A percentile compares a stretch with the other conserved stretches of the same genome.
Conservation (phyloP, 2,113 vertebrate species). For the Stictonetta naevosa region DNA sequence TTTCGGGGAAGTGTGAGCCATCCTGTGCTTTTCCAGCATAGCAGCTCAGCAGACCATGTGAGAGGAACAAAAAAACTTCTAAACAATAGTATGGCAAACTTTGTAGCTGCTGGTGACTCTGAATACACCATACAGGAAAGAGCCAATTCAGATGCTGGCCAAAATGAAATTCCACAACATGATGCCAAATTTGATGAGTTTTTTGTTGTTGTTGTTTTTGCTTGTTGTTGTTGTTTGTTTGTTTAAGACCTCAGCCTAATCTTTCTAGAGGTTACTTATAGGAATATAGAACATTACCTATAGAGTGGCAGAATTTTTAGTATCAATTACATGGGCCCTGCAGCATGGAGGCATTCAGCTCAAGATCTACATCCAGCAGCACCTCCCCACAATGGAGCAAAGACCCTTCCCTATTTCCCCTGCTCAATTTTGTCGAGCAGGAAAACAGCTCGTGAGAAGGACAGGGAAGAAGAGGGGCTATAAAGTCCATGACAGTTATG, state of each 20-base stretch:
- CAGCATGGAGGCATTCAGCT: neutral
- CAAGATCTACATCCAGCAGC: neutral
- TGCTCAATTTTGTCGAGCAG: neutral
- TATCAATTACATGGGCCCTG: too few relatives aligned
- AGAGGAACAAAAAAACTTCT: neutral
- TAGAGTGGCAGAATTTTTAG: neutral
- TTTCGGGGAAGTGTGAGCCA: neutral
- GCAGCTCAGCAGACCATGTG: neutral
- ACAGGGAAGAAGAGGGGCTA: neutral
- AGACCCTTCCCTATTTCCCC: neutral
- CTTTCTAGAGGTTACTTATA: neutral
- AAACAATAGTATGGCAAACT: neutral
- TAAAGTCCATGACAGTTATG: neutral
- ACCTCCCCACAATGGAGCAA: neutral
- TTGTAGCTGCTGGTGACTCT: neutral
- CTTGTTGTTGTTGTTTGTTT: neutral
- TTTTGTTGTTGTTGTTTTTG: neutral
- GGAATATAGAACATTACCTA: neutral
- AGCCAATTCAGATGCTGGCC: accelerated
- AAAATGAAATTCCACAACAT: neutral
- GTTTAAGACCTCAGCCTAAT: neutral
- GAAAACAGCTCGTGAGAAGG: neutral
- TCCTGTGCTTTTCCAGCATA: neutral
- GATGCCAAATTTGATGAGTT: neutral
- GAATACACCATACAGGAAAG: neutral